Percentiles rank a stretch among this genome's conserved stretches.
Conservation (phyloP, 2,888 invertebrate species). For the Bellardia pandia region DNA sequence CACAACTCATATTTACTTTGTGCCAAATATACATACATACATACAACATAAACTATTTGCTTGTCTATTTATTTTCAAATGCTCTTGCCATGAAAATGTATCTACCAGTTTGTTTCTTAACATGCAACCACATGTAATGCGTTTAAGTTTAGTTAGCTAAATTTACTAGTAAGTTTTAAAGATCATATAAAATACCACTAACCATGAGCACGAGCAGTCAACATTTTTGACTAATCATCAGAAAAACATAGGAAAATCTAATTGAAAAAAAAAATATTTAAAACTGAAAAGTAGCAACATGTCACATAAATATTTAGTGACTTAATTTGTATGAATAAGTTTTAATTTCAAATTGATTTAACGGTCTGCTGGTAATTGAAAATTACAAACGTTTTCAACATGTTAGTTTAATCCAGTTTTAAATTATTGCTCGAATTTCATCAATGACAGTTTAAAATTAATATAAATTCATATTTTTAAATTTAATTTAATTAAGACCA, state of each 20-base stretch:
- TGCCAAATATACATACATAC: background rate
- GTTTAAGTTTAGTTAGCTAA: slow-evolving; percentile 19
- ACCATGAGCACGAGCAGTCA: slow-evolving; percentile 10
- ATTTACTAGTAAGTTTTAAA: slow-evolving; percentile 6
- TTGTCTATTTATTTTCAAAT: slow-evolving; percentile 55
- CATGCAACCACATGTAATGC: background rate
- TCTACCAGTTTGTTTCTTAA: too few relatives aligned
- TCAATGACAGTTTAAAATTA: slow-evolving; percentile 10
- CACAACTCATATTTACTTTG: background rate
- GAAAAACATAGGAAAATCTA: slow-evolving; percentile 4
- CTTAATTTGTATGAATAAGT: slow-evolving; percentile 65
- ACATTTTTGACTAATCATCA: slow-evolving; percentile 37
- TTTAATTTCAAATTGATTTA: slow-evolving; percentile 58
- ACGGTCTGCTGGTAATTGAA: slow-evolving; percentile 37
- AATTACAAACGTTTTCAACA: slow-evolving; percentile 32
- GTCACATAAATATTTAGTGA: slow-evolving; percentile 59
- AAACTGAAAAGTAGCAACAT: slow-evolving; percentile 52
- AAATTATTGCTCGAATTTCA: background rate
- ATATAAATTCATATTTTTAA: background rate
- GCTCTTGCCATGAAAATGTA: background rate
- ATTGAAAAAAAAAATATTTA: slow-evolving; percentile 9
- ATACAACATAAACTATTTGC: slow-evolving; percentile 2
- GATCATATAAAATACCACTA: background rate
- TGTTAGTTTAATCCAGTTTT: slow-evolving; percentile 1
- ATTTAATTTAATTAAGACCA: background rate